Conservation (phyloP, 2,888 invertebrate species). For the Cephus nigrinus region DNA sequence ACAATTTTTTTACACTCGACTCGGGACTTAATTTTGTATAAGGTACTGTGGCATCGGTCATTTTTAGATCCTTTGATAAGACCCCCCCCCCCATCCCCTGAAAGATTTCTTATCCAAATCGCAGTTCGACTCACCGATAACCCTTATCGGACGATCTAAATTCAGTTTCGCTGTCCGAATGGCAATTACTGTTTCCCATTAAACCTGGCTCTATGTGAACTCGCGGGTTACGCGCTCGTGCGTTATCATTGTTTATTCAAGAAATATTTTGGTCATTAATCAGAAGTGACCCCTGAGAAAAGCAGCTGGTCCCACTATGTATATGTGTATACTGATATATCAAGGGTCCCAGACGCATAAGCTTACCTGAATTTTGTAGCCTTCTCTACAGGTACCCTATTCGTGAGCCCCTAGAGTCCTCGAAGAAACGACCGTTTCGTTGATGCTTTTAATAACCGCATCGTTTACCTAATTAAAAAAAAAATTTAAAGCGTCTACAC, state of each 20-base stretch:
- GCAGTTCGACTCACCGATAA: slow-evolving; percentile 11
- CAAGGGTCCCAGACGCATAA: neutral
- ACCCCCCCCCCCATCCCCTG: no score
- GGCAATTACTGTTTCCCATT: slow-evolving; percentile 16
- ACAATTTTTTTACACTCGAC: neutral
- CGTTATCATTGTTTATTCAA: slow-evolving; percentile 57
- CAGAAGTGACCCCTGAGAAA: slow-evolving; percentile 41
- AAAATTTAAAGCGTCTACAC: neutral
- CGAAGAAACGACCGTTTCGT: neutral
- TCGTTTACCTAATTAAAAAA: neutral
- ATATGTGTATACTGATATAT: neutral
- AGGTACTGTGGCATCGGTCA: neutral
- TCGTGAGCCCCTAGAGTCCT: neutral
- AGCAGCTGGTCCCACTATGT: slow-evolving; percentile 41
- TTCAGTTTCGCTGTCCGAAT: slow-evolving; percentile 15
- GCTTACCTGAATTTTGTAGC: neutral
- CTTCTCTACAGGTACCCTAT: neutral
- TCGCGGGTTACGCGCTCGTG: slow-evolving; percentile 19
- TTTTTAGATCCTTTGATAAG: neutral
- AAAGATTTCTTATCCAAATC: neutral
- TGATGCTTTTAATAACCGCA: neutral
- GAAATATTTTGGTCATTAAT: slow-evolving; percentile 61
- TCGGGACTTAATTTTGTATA: neutral
- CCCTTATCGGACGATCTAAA: slow-evolving; percentile 13
- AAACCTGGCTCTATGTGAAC: slow-evolving; percentile 15